Conservation (phyloP, 2,113 vertebrate genomes). For the Saccopteryx leptura region DNA sequence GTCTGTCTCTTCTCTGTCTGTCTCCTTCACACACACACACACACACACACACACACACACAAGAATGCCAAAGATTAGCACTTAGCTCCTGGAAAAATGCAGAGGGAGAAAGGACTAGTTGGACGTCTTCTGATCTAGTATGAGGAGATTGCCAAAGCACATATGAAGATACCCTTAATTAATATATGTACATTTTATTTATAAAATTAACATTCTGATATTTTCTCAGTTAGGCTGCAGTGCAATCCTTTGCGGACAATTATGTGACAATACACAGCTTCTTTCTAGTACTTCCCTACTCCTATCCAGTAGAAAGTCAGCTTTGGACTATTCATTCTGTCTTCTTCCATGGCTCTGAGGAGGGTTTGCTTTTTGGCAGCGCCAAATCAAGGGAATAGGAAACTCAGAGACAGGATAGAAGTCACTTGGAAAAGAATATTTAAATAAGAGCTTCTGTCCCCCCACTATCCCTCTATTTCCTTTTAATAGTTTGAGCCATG, state of each 20-base stretch:
- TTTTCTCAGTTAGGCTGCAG: not conserved
- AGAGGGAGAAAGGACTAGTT: not conserved
- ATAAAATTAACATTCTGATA: conserved; percentile 24
- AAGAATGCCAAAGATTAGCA: not conserved
- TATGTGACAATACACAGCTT: not conserved
- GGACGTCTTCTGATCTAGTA: not conserved
- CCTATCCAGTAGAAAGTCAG: not conserved
- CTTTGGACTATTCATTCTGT: not conserved
- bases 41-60: too few relatives aligned
- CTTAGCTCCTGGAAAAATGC: conserved; percentile 23
- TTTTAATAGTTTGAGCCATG: not conserved
- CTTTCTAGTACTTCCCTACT: not conserved
- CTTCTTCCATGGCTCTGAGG: not conserved
- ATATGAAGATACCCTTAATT: not conserved
- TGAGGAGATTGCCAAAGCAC: not conserved
- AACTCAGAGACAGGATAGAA: not conserved
- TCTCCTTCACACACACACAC: too few relatives aligned
- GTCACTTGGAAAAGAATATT: not conserved
- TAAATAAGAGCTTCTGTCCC: not conserved
- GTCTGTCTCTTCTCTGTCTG: too few relatives aligned
- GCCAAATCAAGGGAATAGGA: not conserved
- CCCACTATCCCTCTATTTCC: not conserved
- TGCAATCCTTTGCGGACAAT: not conserved
- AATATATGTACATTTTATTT: not conserved
- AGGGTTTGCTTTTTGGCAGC: not conserved